phyloP scores from a whole-genome alignment of 2,888 invertebrate species.

The Rhagonycha lutea region DNA sequence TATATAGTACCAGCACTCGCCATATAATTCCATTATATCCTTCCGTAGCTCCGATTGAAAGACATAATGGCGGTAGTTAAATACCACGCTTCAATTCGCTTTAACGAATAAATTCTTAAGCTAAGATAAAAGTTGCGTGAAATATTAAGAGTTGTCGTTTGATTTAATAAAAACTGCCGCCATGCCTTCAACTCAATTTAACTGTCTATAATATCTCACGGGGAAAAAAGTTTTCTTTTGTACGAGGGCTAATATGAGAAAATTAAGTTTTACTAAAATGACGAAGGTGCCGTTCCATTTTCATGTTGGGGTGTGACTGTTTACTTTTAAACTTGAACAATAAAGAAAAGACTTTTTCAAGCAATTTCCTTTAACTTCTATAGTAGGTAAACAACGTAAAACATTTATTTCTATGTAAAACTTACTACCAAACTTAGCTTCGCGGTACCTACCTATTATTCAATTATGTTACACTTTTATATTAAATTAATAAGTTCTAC shows the following conservation, averaged over 20 bases:
- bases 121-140: conserved; percentile 41
- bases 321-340: conserved; percentile 38
- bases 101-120: conserved; percentile 29
- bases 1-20: conserved; percentile 20
- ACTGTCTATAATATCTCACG: conserved; percentile 45
- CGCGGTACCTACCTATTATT: background rate
- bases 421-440: background rate
- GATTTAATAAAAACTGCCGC: conserved; percentile 42
- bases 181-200: conserved; percentile 41
- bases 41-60: conserved; percentile 21
- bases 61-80: conserved; percentile 30
- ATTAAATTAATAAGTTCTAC: conserved; percentile 13
- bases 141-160: conserved; percentile 44
- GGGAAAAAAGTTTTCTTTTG: conserved; percentile 48
- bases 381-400: conserved; percentile 34
- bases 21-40: conserved; percentile 35
- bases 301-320: conserved; percentile 36
- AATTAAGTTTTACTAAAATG: conserved; percentile 49
- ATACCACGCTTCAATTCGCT: conserved; percentile 33
- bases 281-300: conserved; percentile 33
- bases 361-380: conserved; percentile 29
- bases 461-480: conserved; percentile 9
- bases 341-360: conserved; percentile 26
- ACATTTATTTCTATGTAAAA: conserved; percentile 28
- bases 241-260: conserved; percentile 47